Base-by-base conservation (phyloP, 2,888 invertebrate genomes). In the Meandrusa payeni region DNA sequence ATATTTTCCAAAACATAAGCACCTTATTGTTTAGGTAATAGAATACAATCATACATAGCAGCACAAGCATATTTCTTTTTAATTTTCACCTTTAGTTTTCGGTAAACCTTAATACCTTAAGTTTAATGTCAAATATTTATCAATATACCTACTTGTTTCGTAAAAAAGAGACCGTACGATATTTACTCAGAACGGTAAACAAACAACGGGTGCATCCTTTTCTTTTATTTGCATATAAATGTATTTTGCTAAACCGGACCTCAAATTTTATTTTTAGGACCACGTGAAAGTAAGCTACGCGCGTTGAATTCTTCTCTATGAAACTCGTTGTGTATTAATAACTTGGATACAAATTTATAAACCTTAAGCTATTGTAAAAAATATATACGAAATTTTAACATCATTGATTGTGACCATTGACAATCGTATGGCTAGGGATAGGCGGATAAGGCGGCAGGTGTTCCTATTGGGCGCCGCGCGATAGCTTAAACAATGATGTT, bases 271-370 rank as follows among this genome's bases (percentile, higher is more conserved):
- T 28, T 13, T 15, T 32, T 28, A 32, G 27, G 28, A 7, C n/a
- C 10, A 15, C 10, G 19, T 27, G 13, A 22, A 34, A 28, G 34
- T 28, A 28, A 15, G 10, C n/a, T 22, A 20, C 31, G 47, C 64
- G 60, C 69, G 67, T 69, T 69, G 57, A 67, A 59, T 54, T 69
- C 69, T 69, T 69, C 61, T 54, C 47, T 54, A 57, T 20, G 46
- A 23, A 20, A 38, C 23, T 27, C 29, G 27, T 31, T 27, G n/a
- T 27, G 12, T 5, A 20, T 9, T 4, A 15, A 5, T 20, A 37
- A 40, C n/a, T 27, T 19, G 24, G 13, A 24, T n/a, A 17, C 15
- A 23, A 15, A 15, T 15, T 15, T 15, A 3, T 4, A 15, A 7
- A 9, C n/a, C n/a, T n/a, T n/a, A n/a, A n/a, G n/a, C n/a, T n/a